phyloP scores from a whole-genome alignment of 2,797 vertebrate genomes.

The Danio aesculapii region DNA sequence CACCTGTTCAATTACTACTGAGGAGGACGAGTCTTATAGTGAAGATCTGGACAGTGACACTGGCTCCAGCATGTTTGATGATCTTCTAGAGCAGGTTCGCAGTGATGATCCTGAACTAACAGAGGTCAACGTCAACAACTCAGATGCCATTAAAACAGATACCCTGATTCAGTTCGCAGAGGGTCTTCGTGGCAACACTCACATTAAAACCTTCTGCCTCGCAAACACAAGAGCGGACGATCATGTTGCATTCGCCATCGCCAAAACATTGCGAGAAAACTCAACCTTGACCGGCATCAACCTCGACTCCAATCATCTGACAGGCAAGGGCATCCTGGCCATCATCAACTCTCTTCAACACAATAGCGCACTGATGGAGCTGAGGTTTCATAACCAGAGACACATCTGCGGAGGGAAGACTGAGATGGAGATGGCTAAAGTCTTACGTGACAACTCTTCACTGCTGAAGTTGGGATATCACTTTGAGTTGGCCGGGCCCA shows the following conservation, averaged over 20 bases:
- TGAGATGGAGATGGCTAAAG: slow-evolving; percentile 88
- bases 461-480: slow-evolving; percentile 88
- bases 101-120: slow-evolving; percentile 80
- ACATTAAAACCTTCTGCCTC: slow-evolving; percentile 80
- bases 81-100: slow-evolving; percentile 83
- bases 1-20: slow-evolving; percentile 42
- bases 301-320: slow-evolving; percentile 89
- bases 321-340: slow-evolving; percentile 85
- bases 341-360: slow-evolving; percentile 85
- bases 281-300: slow-evolving; percentile 84
- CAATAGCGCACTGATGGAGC: slow-evolving; percentile 82
- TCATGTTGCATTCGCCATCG: slow-evolving; percentile 86
- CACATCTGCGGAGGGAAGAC: slow-evolving; percentile 90
- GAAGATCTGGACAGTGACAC: slow-evolving; percentile 64
- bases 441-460: slow-evolving; percentile 84
- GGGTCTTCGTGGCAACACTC: slow-evolving; percentile 83
- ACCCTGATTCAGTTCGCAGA: slow-evolving; percentile 85
- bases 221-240: slow-evolving; percentile 86
- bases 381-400: slow-evolving; percentile 90
- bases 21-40: slow-evolving; percentile 38
- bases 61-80: slow-evolving; percentile 84
- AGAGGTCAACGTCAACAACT: slow-evolving; percentile 89
- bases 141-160: slow-evolving; percentile 83
- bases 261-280: slow-evolving; percentile 84
- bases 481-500: slow-evolving; percentile 87